Evolutionary conservation across 2,113 vertebrate genomes (phyloP).

Genomic region (Gadus chalcogrammus): DNA sequence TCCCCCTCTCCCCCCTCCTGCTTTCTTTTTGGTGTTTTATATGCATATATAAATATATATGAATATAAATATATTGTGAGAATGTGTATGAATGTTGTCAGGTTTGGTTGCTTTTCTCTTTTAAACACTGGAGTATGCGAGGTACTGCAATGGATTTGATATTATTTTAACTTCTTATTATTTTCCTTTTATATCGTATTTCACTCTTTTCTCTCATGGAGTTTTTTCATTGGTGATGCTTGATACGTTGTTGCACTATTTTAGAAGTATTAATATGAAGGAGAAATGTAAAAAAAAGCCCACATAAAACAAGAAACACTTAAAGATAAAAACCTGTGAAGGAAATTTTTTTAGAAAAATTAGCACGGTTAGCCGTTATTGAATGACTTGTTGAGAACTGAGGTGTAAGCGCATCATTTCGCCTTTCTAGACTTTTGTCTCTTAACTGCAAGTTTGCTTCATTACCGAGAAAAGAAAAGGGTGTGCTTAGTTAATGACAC

Average conservation of each 20-base stretch:
- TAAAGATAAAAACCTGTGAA: no score
- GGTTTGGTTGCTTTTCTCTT: constrained; percentile 55
- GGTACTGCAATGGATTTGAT: constrained; percentile 54
- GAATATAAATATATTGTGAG: constrained; percentile 76
- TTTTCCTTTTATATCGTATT: constrained; percentile 36
- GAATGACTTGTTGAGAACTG: no score
- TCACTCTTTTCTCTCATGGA: constrained; percentile 37
- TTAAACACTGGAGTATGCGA: constrained; percentile 63
- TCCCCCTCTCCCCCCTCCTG: constrained; percentile 54
- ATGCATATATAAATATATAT: constrained; percentile 67
- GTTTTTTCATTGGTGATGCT: constrained; percentile 56
- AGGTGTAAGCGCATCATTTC: no score
- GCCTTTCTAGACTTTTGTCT: no score
- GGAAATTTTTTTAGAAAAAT: no score
- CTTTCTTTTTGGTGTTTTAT: constrained; percentile 76
- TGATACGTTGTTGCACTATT: constrained; percentile 65
- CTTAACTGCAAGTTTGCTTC: no score
- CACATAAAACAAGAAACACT: not conserved
- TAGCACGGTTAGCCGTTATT: no score
- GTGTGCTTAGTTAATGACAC: no score
- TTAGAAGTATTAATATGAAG: constrained; percentile 28
- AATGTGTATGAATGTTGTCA: constrained; percentile 74
- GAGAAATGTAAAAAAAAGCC: constrained; percentile 12
- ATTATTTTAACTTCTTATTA: constrained; percentile 14
- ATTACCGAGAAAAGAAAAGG: no score